Percentiles rank a stretch among this genome's conserved stretches.
These are phyloP conservation scores for Mythimna impura DNA, from an alignment of 2,888 invertebrate species.

Conservation along the genomic window DNA sequence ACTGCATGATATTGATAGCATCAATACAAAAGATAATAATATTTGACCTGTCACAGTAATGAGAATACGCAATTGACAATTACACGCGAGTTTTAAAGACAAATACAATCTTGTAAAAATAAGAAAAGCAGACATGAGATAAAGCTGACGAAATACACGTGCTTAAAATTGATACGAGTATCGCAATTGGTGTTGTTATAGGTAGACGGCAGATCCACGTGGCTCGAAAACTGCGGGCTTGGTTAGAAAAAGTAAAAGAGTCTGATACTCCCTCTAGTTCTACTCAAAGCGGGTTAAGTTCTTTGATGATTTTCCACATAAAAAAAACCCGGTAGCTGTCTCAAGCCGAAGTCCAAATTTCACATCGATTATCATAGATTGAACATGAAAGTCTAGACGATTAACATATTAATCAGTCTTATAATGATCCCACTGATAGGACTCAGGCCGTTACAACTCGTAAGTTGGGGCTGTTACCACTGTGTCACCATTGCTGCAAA, in stretches of 20 bases:
- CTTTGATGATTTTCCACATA: no score
- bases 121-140: background rate
- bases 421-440: no score
- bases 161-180: no score
- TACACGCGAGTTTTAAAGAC: slow-evolving; percentile 11
- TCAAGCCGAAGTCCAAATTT: background rate
- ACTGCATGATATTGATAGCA: slow-evolving; percentile 26
- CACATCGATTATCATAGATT: background rate
- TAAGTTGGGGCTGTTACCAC: background rate
- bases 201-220: background rate
- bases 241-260: background rate
- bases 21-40: slow-evolving; percentile 29
- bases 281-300: no score
- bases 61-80: slow-evolving; percentile 25
- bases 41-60: slow-evolving; percentile 31
- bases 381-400: background rate
- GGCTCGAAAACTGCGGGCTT: no score
- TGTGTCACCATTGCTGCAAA: background rate
- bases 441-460: background rate
- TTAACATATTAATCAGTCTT: no score
- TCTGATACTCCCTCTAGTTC: no score
- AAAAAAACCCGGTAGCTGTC: no score
- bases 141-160: background rate
- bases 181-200: background rate
- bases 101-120: slow-evolving; percentile 7